These are phyloP conservation scores for Varecia variegata DNA, from an alignment of 2,797 vertebrate genomes.

Conservation along the genomic window DNA sequence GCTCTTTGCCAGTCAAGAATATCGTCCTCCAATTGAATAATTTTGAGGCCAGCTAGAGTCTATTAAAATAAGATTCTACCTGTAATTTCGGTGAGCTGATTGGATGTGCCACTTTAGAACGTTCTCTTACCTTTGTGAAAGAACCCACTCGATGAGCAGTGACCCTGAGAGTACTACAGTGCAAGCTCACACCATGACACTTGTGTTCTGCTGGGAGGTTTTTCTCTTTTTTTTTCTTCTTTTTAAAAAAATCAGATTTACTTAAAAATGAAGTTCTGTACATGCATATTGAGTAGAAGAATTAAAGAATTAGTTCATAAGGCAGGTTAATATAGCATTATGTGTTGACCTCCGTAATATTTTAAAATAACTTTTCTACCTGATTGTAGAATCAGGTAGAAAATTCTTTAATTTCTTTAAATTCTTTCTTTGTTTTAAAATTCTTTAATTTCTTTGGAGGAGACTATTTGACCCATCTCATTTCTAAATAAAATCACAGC, in stretches of 20 bases:
- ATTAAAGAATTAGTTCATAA: background rate
- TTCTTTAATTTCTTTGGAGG: background rate
- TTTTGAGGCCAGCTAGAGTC: background rate
- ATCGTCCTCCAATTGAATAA: background rate
- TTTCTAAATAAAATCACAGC: conserved; percentile 30
- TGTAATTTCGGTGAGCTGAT: background rate
- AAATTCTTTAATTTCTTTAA: background rate
- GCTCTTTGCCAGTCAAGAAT: background rate
- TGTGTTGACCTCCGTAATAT: background rate
- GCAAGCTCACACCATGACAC: background rate
- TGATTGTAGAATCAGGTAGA: too few relatives aligned
- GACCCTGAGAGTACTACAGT: background rate
- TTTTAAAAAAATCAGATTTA: background rate
- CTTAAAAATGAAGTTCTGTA: background rate
- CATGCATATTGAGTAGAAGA: background rate
- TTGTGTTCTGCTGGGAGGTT: background rate
- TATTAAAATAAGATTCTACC: background rate
- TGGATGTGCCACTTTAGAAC: background rate
- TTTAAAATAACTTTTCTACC: background rate
- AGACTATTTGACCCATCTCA: background rate
- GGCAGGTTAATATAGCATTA: background rate
- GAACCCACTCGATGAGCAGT: too few relatives aligned
- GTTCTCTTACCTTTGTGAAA: background rate
- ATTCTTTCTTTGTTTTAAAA: too few relatives aligned
- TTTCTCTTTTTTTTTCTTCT: background rate